Evolutionary conservation across 2,113 vertebrate genomes (phyloP).

Genomic region (Percina caprodes): DNA sequence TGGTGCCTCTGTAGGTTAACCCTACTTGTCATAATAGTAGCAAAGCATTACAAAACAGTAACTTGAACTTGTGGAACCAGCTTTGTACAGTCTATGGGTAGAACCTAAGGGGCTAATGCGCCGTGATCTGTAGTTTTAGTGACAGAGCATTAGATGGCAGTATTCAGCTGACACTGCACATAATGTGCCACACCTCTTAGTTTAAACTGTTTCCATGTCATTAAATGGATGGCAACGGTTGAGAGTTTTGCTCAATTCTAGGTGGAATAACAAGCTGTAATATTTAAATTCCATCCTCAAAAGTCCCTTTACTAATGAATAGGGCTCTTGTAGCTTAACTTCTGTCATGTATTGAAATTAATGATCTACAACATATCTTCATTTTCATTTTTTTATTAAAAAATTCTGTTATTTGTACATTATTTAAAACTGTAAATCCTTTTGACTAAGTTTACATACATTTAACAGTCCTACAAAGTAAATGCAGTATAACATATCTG

Average conservation of each 20-base stretch:
- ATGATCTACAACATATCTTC: neutral
- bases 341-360: neutral
- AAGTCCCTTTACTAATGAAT: neutral
- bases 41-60: no score
- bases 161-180: neutral
- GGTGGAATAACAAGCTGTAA: neutral
- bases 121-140: neutral
- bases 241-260: neutral
- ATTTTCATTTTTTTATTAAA: neutral
- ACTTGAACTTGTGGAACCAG: neutral
- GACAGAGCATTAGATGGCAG: conserved; percentile 38
- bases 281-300: neutral
- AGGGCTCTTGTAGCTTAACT: neutral
- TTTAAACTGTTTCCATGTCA: neutral
- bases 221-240: neutral
- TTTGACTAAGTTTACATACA: neutral
- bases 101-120: neutral
- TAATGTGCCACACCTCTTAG: conserved; percentile 17
- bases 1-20: no score
- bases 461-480: no score
- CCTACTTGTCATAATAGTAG: no score
- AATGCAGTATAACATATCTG: neutral
- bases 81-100: no score
- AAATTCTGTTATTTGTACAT: neutral
- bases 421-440: neutral